Base-by-base conservation (phyloP, 2,888 invertebrate species). In the Cylloceria caligata region DNA sequence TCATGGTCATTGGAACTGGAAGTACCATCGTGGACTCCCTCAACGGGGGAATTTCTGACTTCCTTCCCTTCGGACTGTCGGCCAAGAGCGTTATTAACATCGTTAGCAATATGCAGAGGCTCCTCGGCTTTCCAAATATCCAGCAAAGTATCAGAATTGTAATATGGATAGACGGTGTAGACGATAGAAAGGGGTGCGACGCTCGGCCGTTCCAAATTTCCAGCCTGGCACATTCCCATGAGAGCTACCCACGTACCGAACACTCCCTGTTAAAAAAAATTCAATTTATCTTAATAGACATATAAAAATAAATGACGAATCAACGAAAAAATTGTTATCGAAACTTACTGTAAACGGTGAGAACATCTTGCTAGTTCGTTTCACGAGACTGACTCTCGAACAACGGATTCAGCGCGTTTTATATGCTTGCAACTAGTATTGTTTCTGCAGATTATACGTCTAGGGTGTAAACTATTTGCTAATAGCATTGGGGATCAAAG, bases 121-220 rank as follows among this genome's bases (percentile, higher is more conserved):
- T 86, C 81, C 1, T 86, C 83, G 55, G 78, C 68, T 27, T 81
- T 83, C 82, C 84, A 82, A 62, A 86, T 57, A 72, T 84, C 75
- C 6, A 86, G 64, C 6, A 86, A 69, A 49, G 83, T 77, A 68
- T 87, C 86, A 47, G 86, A 81, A 76, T 87, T 84, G 49, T 85
- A 87, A 81, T 84, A 85, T 16, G 87, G 88, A 39, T 85, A 83
- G 1, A 88, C 60, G 0, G 86, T 78, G 64, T 88, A 88, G 65
- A 87, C 78, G 73, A 87, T 71, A 34, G 85, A 77, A 72, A 81
- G 86, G 3, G 87, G 86, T 16, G 71, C 49, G 39, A 87, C 72
- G 9, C 80, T 82, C n/a, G 87, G 69, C 62, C 77, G 76, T 3
- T 85, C 85, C 19, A 79, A 78, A 68, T 45, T 82, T 21, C 62